phyloP scores from a whole-genome alignment of 2,888 invertebrate genomes.

The Oxycera nigricornis region DNA sequence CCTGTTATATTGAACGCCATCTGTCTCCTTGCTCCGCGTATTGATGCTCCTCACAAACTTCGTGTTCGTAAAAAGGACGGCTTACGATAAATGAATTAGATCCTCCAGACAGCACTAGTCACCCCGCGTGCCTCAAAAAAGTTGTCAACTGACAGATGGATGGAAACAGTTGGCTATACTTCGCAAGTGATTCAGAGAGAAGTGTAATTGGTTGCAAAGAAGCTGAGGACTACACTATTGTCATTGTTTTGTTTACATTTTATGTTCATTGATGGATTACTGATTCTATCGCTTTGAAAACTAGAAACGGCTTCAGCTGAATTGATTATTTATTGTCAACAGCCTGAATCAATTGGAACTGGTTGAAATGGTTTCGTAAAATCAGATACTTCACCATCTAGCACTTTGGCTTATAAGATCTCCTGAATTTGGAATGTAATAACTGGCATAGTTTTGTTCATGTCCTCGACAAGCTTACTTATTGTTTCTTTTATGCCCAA shows the following conservation, averaged over 20 bases:
- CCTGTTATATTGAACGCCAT: no score
- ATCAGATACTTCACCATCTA: no score
- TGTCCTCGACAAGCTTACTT: no score
- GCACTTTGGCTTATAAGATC: no score
- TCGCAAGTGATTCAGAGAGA: slow-evolving; percentile 16
- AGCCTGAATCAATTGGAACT: no score
- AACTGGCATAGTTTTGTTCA: no score
- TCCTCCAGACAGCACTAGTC: slow-evolving; percentile 2
- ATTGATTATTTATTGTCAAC: no score
- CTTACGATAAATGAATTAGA: slow-evolving; percentile 31
- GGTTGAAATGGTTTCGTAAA: no score
- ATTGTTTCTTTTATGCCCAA: no score
- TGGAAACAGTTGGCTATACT: neutral
- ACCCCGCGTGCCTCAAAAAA: neutral
- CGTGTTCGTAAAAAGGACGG: neutral
- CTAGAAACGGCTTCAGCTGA: neutral
- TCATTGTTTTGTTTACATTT: slow-evolving; percentile 16
- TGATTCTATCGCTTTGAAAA: neutral
- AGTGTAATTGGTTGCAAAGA: neutral
- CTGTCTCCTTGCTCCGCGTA: no score
- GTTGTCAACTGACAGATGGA: slow-evolving; percentile 13
- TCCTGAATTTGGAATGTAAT: no score
- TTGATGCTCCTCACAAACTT: no score
- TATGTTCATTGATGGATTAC: slow-evolving; percentile 31
- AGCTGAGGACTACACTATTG: neutral